Evolutionary conservation across 2,888 invertebrate genomes (phyloP), one percentile per base, ranked within the genome.

Genomic region (Marronus borbonicus): DNA sequence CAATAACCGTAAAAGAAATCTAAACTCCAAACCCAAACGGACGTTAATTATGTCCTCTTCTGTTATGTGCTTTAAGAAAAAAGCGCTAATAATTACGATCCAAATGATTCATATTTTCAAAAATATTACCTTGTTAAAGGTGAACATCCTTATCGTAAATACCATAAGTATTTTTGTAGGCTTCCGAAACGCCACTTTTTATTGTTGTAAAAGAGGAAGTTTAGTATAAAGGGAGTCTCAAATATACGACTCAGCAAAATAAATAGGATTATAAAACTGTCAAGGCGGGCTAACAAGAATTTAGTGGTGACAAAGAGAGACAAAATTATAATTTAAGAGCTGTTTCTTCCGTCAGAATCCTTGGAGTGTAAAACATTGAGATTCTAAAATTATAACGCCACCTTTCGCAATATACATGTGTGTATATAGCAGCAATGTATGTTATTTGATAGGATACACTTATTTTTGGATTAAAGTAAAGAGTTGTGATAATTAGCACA

Each of bases 221-320:
- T 66, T 66, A 39, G 17, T 31, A 44, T 20, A 49, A 66, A 12
- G 66, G 24, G 49, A 8, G 44, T 7, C 44, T 44, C 14, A 66
- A 72, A 36, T 58, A 72, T 58, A 72, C 58, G 36, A 39, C 58
- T 58, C 28, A 39, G 36, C 72, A 72, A 39, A 72, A 72, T 72
- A 72, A 72, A 72, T 72, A 58, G 72, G 58, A 72, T 72, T 72
- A 72, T 72, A 72, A 72, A 72, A 58, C 72, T 72, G 72, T 72
- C 72, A 69, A 28, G 52, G 28, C 12, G 58, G 72, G 36, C 72
- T 72, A 72, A 72, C 72, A 72, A 72, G 58, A 72, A 58, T 58
- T 58, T 58, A 58, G 17, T 36, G 58, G 55, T 72, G 58, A 58
- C 72, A 58, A 58, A 72, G 44, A 72, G 58, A 36, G 36, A 17